Evolutionary conservation across 2,797 vertebrate genomes (phyloP), one percentile per base, ranked within the genome.

Genomic region (Coranthus polyacanthus): DNA sequence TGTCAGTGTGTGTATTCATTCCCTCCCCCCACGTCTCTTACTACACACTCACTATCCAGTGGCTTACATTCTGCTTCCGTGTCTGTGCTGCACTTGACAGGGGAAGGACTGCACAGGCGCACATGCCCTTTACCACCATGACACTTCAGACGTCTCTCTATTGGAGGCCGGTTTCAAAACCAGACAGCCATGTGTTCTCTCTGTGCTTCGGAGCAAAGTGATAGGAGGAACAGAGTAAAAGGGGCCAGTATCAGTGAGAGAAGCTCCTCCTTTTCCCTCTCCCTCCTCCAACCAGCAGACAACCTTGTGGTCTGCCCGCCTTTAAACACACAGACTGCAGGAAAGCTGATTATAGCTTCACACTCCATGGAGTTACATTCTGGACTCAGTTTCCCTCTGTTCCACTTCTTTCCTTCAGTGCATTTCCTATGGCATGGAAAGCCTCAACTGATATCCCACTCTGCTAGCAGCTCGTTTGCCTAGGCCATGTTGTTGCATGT

Each of bases 111-210:
- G 66, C 63, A 41, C 89, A 91, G 8, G 79, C 86, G 83, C 79
- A 79, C 68, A 52, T 26, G 68, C 34, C 29, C 66, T 52, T n/a
- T 29, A 4, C 49, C 47, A 43, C 49, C 52, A 20, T n/a, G n/a
- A n/a, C n/a, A n/a, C n/a, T n/a, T n/a, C n/a, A n/a, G n/a, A n/a
- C n/a, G n/a, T n/a, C n/a, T n/a, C n/a, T n/a, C n/a, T n/a, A n/a
- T n/a, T n/a, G n/a, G 62, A 67, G 55, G 55, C 12, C 2, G 12
- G 47, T 72, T 88, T 88, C 41, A 76, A 82, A 87, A 56, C 5
- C 70, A 38, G 10, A 2, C 51, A 51, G 47, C 81, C 85, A 88
- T 80, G 87, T 88, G 90, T 70, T 83, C 55, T 11, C 17, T 36
- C 11, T 47, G 22, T 13, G 12, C 20, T 7, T n/a, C 5, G 0